Percentiles rank a stretch among this genome's conserved stretches.
These are phyloP conservation scores for Leptopilina syphax DNA, from an alignment of 2,888 invertebrate species.

Conservation along the genomic window DNA sequence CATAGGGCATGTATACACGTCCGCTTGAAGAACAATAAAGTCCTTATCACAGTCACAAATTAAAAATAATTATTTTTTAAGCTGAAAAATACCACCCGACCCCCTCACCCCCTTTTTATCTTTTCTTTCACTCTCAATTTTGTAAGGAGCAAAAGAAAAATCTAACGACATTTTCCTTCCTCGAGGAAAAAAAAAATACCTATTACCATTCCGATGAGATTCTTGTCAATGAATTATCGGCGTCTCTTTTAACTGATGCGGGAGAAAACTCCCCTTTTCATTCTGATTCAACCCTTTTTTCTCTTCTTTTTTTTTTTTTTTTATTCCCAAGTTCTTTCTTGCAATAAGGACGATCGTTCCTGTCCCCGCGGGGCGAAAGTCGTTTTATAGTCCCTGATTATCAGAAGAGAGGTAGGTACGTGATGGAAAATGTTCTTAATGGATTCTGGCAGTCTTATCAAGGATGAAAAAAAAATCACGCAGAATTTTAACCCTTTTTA, in stretches of 20 bases:
- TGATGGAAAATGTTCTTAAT: constrained; percentile 37
- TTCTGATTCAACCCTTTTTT: constrained; percentile 71
- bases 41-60: constrained; percentile 74
- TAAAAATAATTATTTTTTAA: constrained; percentile 77
- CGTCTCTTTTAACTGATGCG: constrained; percentile 70
- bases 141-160: constrained; percentile 63
- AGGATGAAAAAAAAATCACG: neutral
- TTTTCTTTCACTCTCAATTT: constrained; percentile 60
- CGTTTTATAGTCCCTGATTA: constrained; percentile 70
- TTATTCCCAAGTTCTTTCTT: constrained; percentile 66
- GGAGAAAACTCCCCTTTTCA: constrained; percentile 65
- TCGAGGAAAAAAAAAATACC: constrained; percentile 66
- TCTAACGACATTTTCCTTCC: constrained; percentile 58
- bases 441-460: constrained; percentile 35
- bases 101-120: too few species aligned
- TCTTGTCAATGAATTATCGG: constrained; percentile 77
- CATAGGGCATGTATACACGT: constrained; percentile 58
- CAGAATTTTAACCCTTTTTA: neutral
- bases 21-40: constrained; percentile 65
- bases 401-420: constrained; percentile 58
- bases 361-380: constrained; percentile 63
- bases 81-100: constrained; percentile 58
- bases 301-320: neutral
- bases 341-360: constrained; percentile 56
- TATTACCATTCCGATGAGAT: constrained; percentile 75